These are phyloP conservation scores for Phymanthus crucifer DNA, from an alignment of 92 coral and sea anemone genomes.

Conservation along the genomic window DNA sequence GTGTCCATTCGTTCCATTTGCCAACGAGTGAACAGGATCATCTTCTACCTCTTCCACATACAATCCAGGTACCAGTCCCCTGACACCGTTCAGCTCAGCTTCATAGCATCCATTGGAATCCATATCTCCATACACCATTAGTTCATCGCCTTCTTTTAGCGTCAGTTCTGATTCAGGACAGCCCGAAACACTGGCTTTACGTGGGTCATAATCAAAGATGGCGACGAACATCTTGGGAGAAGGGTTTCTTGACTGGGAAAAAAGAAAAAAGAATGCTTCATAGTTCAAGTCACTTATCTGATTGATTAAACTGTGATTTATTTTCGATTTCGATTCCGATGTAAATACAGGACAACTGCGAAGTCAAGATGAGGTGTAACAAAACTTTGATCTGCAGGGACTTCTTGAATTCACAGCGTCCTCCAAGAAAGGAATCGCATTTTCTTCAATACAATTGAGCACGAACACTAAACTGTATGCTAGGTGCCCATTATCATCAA, in stretches of 20 bases:
- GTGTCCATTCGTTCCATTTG: constrained; percentile 36
- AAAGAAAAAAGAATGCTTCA: background rate
- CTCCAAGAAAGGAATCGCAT: background rate
- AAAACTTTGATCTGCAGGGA: background rate
- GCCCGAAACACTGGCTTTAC: constrained; percentile 70
- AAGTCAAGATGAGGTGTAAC: background rate
- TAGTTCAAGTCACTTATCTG: no score
- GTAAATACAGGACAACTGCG: background rate
- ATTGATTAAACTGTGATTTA: no score
- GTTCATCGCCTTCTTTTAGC: constrained; percentile 70
- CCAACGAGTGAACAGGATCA: constrained; percentile 33
- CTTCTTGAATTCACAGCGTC: background rate
- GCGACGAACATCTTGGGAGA: constrained; percentile 69
- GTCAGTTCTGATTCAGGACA: constrained; percentile 78
- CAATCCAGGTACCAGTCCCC: constrained; percentile 84
- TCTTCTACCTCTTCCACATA: constrained; percentile 84
- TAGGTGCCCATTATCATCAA: no score
- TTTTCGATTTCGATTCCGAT: no score
- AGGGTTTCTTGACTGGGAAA: background rate
- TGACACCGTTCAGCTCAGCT: constrained; percentile 82
- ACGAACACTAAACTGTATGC: background rate
- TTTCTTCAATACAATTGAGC: background rate
- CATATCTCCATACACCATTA: constrained; percentile 79
- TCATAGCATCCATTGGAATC: constrained; percentile 79
- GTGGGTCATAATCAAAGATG: constrained; percentile 81